phyloP scores from a whole-genome alignment of 2,797 vertebrate genomes.

The Microctenopoma stevenorrisi region DNA sequence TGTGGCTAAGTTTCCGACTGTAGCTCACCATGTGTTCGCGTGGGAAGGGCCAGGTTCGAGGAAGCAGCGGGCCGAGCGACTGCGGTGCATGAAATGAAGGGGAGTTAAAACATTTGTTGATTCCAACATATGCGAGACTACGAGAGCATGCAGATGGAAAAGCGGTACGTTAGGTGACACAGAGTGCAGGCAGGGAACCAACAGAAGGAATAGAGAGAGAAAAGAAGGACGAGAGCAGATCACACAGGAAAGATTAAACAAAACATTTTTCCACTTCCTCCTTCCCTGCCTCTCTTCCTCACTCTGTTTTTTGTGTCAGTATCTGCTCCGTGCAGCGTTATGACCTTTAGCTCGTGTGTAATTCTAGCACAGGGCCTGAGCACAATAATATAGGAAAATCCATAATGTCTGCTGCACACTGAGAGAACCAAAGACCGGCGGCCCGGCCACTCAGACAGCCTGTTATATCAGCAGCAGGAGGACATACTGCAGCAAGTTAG shows the following conservation, averaged over 20 bases:
- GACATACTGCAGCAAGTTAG: slow-evolving; percentile 27
- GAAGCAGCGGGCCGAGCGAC: slow-evolving; percentile 15
- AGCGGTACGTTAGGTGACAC: slow-evolving; percentile 1
- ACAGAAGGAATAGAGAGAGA: slow-evolving; percentile 1
- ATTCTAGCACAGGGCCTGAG: slow-evolving; percentile 53
- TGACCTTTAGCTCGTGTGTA: slow-evolving; percentile 71
- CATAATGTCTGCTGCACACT: slow-evolving; percentile 56
- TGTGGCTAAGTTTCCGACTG: slow-evolving; percentile 17
- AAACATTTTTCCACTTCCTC: slow-evolving; percentile 33
- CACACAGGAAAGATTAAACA: slow-evolving; percentile 22
- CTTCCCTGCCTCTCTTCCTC: slow-evolving; percentile 16
- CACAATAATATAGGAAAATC: slow-evolving; percentile 71
- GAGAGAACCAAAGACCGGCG: slow-evolving; percentile 32
- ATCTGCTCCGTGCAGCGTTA: slow-evolving; percentile 44
- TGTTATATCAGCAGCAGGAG: slow-evolving; percentile 51
- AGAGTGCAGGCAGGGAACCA: slow-evolving; percentile 7
- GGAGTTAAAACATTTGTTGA: slow-evolving; percentile 26
- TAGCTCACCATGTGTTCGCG: slow-evolving; percentile 58
- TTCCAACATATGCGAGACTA: slow-evolving; percentile 16
- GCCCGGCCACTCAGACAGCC: slow-evolving; percentile 31
- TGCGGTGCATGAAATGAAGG: slow-evolving; percentile 41
- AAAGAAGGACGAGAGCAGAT: neutral
- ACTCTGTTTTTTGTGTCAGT: slow-evolving; percentile 38
- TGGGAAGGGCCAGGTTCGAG: slow-evolving; percentile 48
- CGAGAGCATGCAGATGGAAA: neutral